phyloP scores from a whole-genome alignment of 92 coral and sea anemone species.

The Plumapathes pennacea region DNA sequence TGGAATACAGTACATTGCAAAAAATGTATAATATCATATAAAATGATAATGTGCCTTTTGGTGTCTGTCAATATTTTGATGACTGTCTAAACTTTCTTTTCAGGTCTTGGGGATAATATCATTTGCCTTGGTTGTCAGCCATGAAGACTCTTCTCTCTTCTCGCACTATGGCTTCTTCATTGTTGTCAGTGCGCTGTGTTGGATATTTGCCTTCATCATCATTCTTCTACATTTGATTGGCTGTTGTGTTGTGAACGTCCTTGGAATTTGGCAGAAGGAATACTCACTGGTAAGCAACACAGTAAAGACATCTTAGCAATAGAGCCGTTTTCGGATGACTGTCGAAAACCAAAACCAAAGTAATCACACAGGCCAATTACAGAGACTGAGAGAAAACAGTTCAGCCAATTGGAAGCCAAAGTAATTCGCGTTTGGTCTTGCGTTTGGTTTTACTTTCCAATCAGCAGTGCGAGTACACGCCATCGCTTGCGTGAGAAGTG shows the following conservation, averaged over 20 bases:
- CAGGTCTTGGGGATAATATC: slow-evolving; percentile 85
- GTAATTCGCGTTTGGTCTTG: no score
- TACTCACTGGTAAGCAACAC: slow-evolving; percentile 87
- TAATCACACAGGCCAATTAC: no score
- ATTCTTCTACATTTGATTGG: slow-evolving; percentile 77
- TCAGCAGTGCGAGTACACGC: no score
- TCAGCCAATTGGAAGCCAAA: no score
- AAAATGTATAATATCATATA: neutral
- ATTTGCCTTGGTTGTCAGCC: slow-evolving; percentile 75
- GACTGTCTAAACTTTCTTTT: neutral
- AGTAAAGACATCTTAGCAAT: neutral
- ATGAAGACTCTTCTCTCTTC: slow-evolving; percentile 68
- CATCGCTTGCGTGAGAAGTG: no score
- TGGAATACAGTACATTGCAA: no score
- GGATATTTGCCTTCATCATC: slow-evolving; percentile 79
- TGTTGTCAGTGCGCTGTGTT: slow-evolving; percentile 84
- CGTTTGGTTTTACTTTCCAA: no score
- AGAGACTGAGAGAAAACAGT: no score
- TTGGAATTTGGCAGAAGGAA: slow-evolving; percentile 95
- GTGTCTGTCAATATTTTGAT: neutral
- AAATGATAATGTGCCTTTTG: neutral
- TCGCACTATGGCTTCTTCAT: slow-evolving; percentile 99
- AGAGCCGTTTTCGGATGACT: no score
- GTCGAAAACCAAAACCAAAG: no score
- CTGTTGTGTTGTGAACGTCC: slow-evolving; percentile 78